Evolutionary conservation across 2,888 invertebrate species (phyloP).

Genomic region (Tuberolachnus salignus): DNA sequence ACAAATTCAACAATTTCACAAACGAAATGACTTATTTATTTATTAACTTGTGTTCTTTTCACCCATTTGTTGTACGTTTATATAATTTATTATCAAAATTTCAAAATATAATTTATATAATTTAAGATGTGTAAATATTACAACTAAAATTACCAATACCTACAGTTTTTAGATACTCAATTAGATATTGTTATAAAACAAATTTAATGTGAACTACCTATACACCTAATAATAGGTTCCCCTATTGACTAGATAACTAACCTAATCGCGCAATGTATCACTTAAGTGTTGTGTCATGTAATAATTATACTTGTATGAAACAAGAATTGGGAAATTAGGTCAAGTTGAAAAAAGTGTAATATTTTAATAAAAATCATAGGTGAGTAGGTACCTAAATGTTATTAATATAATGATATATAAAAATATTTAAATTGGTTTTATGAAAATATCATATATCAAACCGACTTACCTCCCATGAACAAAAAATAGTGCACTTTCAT

Average conservation of each 20-base stretch:
- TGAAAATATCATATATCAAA: background rate
- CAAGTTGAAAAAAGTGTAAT: background rate
- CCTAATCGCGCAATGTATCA: background rate
- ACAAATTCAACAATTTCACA: too few species aligned
- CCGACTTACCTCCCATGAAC: conserved; percentile 51
- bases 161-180: background rate
- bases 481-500: conserved; percentile 52
- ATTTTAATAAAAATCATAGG: too few species aligned
- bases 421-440: background rate
- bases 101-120: too few species aligned
- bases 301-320: background rate
- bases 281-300: background rate
- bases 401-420: background rate
- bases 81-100: too few species aligned
- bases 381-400: background rate
- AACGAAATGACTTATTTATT: too few species aligned
- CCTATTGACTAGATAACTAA: background rate
- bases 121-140: too few species aligned
- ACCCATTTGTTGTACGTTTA: too few species aligned
- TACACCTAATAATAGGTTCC: too few species aligned
- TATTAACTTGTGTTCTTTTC: too few species aligned
- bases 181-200: background rate
- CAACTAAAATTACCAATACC: too few species aligned
- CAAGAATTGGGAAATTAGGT: conserved; percentile 29
- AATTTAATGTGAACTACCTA: background rate